These are phyloP conservation scores for Diplosoma virens DNA, from an alignment of 23 tunicate species.

Conservation along the genomic window DNA sequence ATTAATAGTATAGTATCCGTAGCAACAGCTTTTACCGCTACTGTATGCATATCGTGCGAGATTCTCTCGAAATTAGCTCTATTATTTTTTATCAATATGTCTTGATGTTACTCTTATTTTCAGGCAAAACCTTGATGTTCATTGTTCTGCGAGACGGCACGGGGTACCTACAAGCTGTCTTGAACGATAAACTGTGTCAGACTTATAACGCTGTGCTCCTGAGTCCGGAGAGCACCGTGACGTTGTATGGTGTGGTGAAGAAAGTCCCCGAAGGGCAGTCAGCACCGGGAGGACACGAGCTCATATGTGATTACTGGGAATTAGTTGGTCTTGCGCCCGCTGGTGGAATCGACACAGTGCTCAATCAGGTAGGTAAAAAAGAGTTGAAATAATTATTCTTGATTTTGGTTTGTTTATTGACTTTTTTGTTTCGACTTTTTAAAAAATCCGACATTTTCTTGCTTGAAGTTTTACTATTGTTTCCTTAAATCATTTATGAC, in stretches of 20 bases:
- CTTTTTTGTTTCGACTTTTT: too few species aligned
- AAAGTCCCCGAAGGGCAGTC: conserved; percentile 80
- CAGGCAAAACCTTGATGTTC: conserved; percentile 87
- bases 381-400: too few species aligned
- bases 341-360: conserved; percentile 89
- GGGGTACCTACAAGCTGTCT: conserved; percentile 81
- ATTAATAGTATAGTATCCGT: too few species aligned
- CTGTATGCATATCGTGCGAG: too few species aligned
- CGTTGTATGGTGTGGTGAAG: conserved; percentile 57
- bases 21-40: too few species aligned
- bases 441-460: too few species aligned
- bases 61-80: too few species aligned
- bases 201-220: conserved; percentile 80
- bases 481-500: too few species aligned
- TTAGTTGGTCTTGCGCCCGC: conserved; percentile 82
- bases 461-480: too few species aligned
- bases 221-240: conserved; percentile 72
- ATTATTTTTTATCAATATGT: too few species aligned
- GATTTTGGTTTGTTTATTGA: too few species aligned
- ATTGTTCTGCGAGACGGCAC: conserved; percentile 85
- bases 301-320: conserved; percentile 93
- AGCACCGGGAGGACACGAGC: conserved; percentile 97
- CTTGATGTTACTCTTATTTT: too few species aligned
- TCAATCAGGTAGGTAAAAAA: conserved; percentile 75
- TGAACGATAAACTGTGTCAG: conserved; percentile 77